phyloP scores from a whole-genome alignment of 2,113 vertebrate genomes.

The Gallinago jamesoni region DNA sequence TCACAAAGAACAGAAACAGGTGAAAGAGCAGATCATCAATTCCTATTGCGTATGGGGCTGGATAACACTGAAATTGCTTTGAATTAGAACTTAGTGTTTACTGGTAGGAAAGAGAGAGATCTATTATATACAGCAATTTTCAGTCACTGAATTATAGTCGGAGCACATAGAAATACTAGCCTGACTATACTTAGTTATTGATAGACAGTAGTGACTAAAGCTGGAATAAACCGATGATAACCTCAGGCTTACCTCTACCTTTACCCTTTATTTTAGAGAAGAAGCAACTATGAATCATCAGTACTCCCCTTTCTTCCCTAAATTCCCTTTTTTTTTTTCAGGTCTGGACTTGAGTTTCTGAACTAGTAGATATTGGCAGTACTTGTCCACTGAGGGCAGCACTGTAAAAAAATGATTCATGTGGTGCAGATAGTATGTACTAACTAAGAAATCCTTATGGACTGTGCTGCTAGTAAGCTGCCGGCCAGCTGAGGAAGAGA shows the following conservation, averaged over 20 bases:
- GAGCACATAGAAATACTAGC: background rate
- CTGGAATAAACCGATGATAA: background rate
- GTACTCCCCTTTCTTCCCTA: background rate
- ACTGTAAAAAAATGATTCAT: background rate
- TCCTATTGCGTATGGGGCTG: slow-evolving; percentile 40
- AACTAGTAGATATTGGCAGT: background rate
- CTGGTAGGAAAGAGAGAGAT: background rate
- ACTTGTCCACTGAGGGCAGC: background rate
- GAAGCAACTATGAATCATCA: background rate
- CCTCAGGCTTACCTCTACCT: background rate
- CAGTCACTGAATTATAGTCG: background rate
- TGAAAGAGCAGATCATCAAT: slow-evolving; percentile 73
- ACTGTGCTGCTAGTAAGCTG: background rate
- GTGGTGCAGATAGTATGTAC: background rate
- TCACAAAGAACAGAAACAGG: slow-evolving; percentile 44
- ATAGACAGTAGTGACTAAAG: background rate
- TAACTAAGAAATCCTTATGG: background rate
- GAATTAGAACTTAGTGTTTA: slow-evolving; percentile 54
- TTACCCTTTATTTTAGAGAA: slow-evolving; percentile 20
- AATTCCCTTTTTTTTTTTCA: background rate
- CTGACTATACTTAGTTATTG: background rate
- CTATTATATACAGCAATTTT: slow-evolving; percentile 23
- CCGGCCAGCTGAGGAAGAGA: background rate
- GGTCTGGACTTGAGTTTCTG: background rate
- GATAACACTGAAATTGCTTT: slow-evolving; percentile 58